Conservation (phyloP, 2,797 vertebrate species). For the Phoxinus dragarum region DNA sequence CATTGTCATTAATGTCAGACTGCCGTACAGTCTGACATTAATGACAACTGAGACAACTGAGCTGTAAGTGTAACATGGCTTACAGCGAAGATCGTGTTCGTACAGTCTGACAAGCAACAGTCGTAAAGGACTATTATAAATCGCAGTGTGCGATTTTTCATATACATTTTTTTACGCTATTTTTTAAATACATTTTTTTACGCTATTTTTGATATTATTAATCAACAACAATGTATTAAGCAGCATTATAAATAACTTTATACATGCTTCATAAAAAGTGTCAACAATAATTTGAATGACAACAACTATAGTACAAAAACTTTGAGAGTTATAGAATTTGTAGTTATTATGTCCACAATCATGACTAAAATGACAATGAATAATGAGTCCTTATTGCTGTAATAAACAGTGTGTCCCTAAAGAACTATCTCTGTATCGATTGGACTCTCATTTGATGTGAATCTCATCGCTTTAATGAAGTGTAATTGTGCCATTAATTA, state of each 20-base stretch:
- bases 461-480: conserved; percentile 34
- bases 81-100: background rate
- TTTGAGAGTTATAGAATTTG: background rate
- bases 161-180: background rate
- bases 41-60: too few relatives aligned
- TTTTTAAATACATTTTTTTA: background rate
- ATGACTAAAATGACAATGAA: background rate
- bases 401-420: conserved; percentile 3
- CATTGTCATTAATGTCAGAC: too few relatives aligned
- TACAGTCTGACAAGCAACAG: too few relatives aligned
- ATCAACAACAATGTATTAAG: background rate
- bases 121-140: too few relatives aligned
- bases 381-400: background rate
- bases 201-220: background rate
- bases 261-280: background rate
- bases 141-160: too few relatives aligned
- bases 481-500: conserved; percentile 50
- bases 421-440: conserved; percentile 19
- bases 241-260: background rate
- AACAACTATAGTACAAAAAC: background rate
- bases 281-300: background rate
- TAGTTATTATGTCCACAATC: background rate
- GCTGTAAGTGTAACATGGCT: background rate
- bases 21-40: background rate
- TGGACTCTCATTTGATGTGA: background rate